phyloP scores from a whole-genome alignment of 2,113 vertebrate genomes.

The Nothobranchius furzeri region DNA sequence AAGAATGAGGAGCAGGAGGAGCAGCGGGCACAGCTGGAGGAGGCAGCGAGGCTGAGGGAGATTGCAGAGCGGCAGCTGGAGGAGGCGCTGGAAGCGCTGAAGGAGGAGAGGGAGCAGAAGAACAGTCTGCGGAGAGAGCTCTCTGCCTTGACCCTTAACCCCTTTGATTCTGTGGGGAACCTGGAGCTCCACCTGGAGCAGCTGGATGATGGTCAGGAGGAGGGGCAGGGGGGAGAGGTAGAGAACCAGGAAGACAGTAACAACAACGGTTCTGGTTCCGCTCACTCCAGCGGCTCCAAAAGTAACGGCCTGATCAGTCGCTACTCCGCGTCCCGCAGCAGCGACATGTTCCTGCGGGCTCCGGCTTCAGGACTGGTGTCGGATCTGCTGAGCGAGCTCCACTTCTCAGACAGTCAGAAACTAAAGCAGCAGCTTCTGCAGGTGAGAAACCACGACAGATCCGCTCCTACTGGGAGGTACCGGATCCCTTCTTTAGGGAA shows the following conservation, averaged over 20 bases:
- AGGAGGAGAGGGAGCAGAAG: constrained; percentile 86
- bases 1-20: constrained; percentile 82
- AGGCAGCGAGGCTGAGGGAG: constrained; percentile 76
- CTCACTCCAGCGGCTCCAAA: constrained; percentile 63
- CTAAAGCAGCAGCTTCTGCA: constrained; percentile 84
- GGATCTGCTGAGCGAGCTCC: constrained; percentile 85
- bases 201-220: constrained; percentile 74
- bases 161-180: constrained; percentile 77
- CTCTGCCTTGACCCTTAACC: constrained; percentile 73
- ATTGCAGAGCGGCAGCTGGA: constrained; percentile 83
- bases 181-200: constrained; percentile 79
- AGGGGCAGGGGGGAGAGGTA: constrained; percentile 51
- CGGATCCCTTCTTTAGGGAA: too few species aligned
- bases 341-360: constrained; percentile 75
- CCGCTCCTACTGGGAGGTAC: too few species aligned
- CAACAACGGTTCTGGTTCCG: constrained; percentile 71
- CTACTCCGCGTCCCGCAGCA: constrained; percentile 77
- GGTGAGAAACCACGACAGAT: constrained; percentile 61
- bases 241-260: constrained; percentile 82
- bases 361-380: constrained; percentile 83
- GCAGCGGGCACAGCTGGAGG: constrained; percentile 78
- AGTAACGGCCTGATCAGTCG: constrained; percentile 70
- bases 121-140: constrained; percentile 81
- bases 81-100: constrained; percentile 84
- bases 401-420: constrained; percentile 84